phyloP scores from a whole-genome alignment of 1,140 invertebrate genomes.

The Brachionus manjavacas region DNA sequence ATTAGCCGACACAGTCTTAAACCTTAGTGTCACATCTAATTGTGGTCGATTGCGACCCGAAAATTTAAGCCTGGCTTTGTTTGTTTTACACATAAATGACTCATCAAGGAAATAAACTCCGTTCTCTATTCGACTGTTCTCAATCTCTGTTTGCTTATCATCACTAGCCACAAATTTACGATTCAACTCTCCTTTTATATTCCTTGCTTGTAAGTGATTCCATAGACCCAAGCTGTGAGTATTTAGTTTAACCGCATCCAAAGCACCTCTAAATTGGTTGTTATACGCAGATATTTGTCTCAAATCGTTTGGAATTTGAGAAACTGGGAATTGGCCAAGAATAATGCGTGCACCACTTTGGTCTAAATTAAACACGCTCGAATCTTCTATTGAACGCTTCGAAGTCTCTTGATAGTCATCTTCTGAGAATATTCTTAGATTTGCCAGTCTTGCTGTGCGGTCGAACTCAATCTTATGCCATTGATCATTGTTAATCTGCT shows the following conservation, averaged over 20 bases:
- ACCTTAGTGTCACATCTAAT: conserved; percentile 2
- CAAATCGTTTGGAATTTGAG: conserved; percentile 27
- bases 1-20: conserved; percentile 11
- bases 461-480: conserved; percentile 40
- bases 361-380: conserved; percentile 23
- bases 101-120: conserved; percentile 33
- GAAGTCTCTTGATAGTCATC: not conserved
- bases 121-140: conserved; percentile 17
- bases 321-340: conserved; percentile 23
- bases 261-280: conserved; percentile 19
- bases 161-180: conserved; percentile 19
- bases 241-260: conserved; percentile 24
- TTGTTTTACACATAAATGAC: conserved; percentile 29
- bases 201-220: conserved; percentile 16
- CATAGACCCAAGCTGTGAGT: not conserved
- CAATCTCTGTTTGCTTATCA: not conserved
- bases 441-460: not conserved
- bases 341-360: conserved; percentile 8
- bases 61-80: not conserved
- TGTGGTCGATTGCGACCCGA: not conserved
- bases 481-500: not conserved
- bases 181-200: conserved; percentile 29
- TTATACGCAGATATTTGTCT: not conserved
- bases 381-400: not conserved
- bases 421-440: not conserved